Evolutionary conservation across 53 echinoderm and acorn worm genomes (phyloP).

Genomic region (Glandiceps talaboti): DNA sequence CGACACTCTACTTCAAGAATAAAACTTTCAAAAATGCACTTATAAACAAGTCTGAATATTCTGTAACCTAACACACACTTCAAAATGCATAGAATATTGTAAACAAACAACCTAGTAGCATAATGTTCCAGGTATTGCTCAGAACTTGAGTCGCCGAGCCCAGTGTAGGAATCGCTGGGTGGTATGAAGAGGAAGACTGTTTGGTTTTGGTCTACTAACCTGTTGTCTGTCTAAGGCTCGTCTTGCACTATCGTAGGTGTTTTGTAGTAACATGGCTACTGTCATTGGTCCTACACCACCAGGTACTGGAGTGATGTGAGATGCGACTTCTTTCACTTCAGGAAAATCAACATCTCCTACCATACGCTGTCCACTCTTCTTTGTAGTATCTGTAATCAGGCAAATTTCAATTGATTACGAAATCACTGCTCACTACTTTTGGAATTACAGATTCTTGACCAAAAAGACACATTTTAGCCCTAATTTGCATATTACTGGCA

Average conservation of each 20-base stretch:
- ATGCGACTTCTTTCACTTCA: conserved; percentile 78
- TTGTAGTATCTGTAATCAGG: conserved; percentile 52
- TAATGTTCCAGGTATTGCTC: too few species aligned
- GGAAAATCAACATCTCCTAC: conserved; percentile 88
- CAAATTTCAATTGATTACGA: too few species aligned
- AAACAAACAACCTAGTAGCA: too few species aligned
- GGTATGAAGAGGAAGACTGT: not conserved
- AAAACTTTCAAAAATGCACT: too few species aligned
- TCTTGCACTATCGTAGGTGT: conserved; percentile 87
- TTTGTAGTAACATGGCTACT: conserved; percentile 90
- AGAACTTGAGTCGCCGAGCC: not conserved
- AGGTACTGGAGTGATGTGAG: conserved; percentile 83
- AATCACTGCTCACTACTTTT: too few species aligned
- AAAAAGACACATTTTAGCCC: too few species aligned
- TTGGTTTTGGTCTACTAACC: not conserved
- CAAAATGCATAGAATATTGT: too few species aligned
- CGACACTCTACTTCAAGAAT: too few species aligned
- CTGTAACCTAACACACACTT: too few species aligned
- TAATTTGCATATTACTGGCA: too few species aligned
- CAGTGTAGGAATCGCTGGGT: not conserved
- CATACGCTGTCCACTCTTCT: conserved; percentile 64
- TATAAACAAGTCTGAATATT: too few species aligned
- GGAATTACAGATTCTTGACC: too few species aligned
- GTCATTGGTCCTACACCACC: conserved; percentile 99
- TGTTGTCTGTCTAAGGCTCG: conserved; percentile 20